Evolutionary conservation across 2,888 invertebrate species (phyloP).

Genomic region (Rotaria sp.): DNA sequence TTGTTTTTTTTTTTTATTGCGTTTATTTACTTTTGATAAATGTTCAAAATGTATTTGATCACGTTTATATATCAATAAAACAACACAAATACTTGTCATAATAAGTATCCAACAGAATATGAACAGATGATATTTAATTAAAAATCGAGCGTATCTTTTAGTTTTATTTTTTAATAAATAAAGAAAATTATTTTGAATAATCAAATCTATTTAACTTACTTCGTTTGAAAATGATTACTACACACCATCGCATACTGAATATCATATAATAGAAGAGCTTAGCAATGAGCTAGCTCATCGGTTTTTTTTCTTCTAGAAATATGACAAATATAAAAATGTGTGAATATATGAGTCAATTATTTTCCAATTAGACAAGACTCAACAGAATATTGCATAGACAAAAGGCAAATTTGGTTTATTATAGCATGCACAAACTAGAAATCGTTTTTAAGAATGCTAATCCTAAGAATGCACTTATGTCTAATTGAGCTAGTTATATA

Average conservation of each 20-base stretch:
- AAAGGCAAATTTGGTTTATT: background rate
- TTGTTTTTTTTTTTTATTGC: background rate
- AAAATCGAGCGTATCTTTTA: background rate
- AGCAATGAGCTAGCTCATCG: too few relatives aligned
- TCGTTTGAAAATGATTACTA: background rate
- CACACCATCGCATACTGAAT: slow-evolving; percentile 7
- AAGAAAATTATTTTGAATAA: background rate
- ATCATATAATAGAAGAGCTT: background rate
- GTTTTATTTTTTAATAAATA: background rate
- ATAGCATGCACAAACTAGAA: background rate
- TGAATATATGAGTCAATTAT: background rate
- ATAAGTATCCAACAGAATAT: background rate
- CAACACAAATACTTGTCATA: background rate
- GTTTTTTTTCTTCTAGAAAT: background rate
- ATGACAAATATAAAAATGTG: too few relatives aligned
- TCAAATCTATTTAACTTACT: background rate
- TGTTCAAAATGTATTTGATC: background rate
- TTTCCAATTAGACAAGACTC: background rate
- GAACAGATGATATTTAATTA: background rate
- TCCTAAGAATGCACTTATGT: background rate
- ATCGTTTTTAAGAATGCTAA: background rate
- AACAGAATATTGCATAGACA: too few relatives aligned
- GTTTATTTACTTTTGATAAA: background rate
- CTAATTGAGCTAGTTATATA: background rate
- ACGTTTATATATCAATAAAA: background rate